Evolutionary conservation across 64 coral and sea anemone species (phyloP), one percentile per base, ranked within the genome.

Genomic region (Montipora capricornis): DNA sequence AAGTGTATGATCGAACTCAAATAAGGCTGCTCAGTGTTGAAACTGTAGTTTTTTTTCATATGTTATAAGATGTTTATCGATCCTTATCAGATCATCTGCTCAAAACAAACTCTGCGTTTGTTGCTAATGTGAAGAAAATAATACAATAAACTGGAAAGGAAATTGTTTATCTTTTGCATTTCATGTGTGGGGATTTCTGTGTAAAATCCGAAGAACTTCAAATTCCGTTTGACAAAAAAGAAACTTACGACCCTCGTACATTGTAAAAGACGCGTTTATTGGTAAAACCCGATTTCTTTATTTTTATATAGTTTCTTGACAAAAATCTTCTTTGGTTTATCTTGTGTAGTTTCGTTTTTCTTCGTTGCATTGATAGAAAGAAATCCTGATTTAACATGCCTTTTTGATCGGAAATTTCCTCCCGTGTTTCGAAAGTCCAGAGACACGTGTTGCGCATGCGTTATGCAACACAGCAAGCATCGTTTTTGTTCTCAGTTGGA

Each of bases 121-220:
- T 51, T 48, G 82, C 50, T 86, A 50, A 86, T 86, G 11, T 16
- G 3, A 45, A 86, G 81, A 86, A 86, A 50, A 71, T 68, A 84
- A 12, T 73, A 1, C 49, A 71, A 86, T 86, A 68, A 51, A 50
- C 64, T 71, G 46, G 15, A 49, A 64, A 16, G 14, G 13, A 55
- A 10, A 55, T 7, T 5, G 10, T 10, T 66, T 47, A 68, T 57
- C 11, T 8, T 8, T 57, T 11, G 53, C 53, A 15, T 4, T 37
- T 37, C 14, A 68, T 47, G n/a, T 29, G 3, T 16, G 44, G 8
- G 17, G 24, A 84, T 84, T 68, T 70, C 22, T 29, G 5, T 68
- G 17, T 24, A 66, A 66, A 13, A 26, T 1, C 29, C 17, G 11
- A 67, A 17, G 26, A 5, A 26, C 46, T 66, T 62, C 14, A 68